Evolutionary conservation across 2,113 vertebrate species (phyloP), one percentile per base, ranked within the genome.

Genomic region (Rhabdornis inornatus): DNA sequence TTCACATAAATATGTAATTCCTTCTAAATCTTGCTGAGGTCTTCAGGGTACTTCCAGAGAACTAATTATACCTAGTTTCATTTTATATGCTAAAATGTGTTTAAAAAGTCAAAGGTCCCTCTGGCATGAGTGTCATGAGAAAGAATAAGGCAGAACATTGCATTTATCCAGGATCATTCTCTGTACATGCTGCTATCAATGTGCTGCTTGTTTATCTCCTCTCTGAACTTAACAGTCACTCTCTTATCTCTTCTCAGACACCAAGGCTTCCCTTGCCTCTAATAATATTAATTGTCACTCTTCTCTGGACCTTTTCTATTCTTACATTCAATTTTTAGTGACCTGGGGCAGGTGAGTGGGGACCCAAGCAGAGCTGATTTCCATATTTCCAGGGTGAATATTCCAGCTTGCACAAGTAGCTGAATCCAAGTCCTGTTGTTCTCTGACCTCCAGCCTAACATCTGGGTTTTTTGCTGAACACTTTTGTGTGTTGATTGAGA

Each of bases 1-100:
- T 92, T 92, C 89, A 74, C 80, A 93, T 93, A 93, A 93, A 94
- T 94, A 87, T 66, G 71, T 89, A 92, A 92, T 94, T 92, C 47
- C n/a, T 92, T 75, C 89, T 74, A 81, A 94, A 77, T 57, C 52
- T 39, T 85, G 37, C n/a, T 42, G 23, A 85, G 74, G 66, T 92
- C 94, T 92, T 95, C 49, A 33, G 91, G 69, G 91, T 82, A 11
- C 80, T 71, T 95, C 2, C 1, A 19, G 75, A 80, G 78, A 80
- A 13, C 55, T 88, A 76, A 87, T 96, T 92, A 77, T 49, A 76
- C 75, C 63, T 66, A 3, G 30, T 44, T 93, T 61, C 45, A 77
- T 93, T 97, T 77, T 42, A 15, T 55, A 66, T 91, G 84, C 92
- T 77, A 63, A 92, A 81, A 72, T n/a, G 50, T 66, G 75, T 88